phyloP scores from a whole-genome alignment of 2,888 invertebrate species.

The Macrophya alboannulata region DNA sequence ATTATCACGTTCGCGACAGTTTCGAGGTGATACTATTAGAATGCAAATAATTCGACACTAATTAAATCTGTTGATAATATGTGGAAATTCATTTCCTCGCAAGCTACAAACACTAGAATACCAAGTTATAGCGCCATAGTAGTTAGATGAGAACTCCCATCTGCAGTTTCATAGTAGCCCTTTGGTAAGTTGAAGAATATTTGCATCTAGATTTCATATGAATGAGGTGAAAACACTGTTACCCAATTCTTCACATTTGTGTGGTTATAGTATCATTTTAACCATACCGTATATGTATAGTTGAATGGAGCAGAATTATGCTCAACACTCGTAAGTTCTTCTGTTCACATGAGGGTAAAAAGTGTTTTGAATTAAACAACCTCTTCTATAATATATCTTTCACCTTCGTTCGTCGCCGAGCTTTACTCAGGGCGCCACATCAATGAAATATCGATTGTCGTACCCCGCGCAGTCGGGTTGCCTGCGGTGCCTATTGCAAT shows the following conservation, averaged over 20 bases:
- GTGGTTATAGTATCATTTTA: no score
- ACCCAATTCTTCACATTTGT: no score
- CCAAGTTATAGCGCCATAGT: not conserved
- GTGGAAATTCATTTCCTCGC: not conserved
- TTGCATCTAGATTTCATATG: not conserved
- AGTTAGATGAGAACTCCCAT: no score
- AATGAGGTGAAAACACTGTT: not conserved
- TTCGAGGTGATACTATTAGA: not conserved
- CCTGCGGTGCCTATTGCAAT: conserved; percentile 25
- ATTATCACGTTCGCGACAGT: not conserved
- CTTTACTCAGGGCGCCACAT: not conserved
- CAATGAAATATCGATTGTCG: conserved; percentile 34
- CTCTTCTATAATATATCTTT: not conserved
- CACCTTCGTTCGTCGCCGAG: not conserved
- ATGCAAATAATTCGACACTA: not conserved
- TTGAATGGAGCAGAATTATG: not conserved
- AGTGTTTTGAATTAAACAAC: not conserved
- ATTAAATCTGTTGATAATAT: not conserved
- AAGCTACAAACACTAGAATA: not conserved
- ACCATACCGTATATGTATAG: no score
- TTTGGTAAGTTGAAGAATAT: not conserved
- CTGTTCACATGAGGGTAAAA: not conserved
- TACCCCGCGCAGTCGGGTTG: not conserved
- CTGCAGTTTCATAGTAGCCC: not conserved
- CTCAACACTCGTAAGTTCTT: not conserved